These are phyloP conservation scores for Phaonia tiefii DNA, from an alignment of 2,888 invertebrate species.

Conservation along the genomic window DNA sequence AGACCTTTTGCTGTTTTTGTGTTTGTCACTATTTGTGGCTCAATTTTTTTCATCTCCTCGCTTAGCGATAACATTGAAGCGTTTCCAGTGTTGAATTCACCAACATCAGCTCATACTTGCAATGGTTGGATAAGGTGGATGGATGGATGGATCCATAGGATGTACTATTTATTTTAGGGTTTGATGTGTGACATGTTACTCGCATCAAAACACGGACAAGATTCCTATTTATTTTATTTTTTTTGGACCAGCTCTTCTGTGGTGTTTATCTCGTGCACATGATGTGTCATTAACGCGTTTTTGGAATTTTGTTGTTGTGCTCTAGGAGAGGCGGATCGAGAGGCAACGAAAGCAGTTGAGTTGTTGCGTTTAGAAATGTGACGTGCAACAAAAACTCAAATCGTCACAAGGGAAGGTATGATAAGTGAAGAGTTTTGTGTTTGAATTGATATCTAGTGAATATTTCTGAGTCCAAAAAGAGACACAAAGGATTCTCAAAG, in stretches of 20 bases:
- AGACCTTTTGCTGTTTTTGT: constrained; percentile 26
- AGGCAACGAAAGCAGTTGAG: constrained; percentile 38
- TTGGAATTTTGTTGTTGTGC: constrained; percentile 65
- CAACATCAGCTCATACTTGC: constrained; percentile 33
- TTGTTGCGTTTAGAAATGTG: constrained; percentile 60
- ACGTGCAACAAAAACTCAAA: constrained; percentile 10
- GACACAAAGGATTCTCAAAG: no score
- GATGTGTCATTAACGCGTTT: constrained; percentile 66
- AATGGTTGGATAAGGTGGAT: constrained; percentile 36
- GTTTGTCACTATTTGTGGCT: not conserved
- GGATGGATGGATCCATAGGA: not conserved
- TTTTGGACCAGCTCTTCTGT: constrained; percentile 35
- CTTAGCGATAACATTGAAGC: constrained; percentile 28
- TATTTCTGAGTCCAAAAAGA: no score
- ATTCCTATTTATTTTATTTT: no score
- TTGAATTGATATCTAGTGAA: no score
- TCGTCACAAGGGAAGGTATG: constrained; percentile 1
- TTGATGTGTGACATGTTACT: constrained; percentile 67
- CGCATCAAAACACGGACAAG: constrained; percentile 62
- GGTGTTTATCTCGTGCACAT: constrained; percentile 40
- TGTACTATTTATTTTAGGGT: constrained; percentile 56
- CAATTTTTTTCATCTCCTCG: constrained; percentile 21
- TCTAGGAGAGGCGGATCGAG: not conserved
- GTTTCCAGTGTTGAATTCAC: constrained; percentile 3
- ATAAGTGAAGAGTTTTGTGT: not conserved